Base-by-base conservation (phyloP, 2,797 vertebrate genomes). In the Siniperca undulata region DNA sequence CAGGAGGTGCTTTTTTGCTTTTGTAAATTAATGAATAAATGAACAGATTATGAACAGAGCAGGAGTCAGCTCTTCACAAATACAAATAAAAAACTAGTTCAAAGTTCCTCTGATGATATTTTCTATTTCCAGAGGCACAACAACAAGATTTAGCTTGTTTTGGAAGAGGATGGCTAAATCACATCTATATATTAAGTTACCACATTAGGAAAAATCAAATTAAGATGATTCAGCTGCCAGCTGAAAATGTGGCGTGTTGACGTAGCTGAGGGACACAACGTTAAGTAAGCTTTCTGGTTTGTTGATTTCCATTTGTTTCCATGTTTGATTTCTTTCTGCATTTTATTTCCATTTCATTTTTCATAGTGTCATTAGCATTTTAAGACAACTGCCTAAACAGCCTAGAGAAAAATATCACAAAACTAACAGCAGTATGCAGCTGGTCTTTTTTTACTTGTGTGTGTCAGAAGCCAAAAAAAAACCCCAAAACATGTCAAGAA, bases 131-230 rank as follows among this genome's bases (percentile, higher is more conserved):
- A 77, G 71, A 52, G n/a, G 38, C 22, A 77, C 12, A 59, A 34
- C 20, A 74, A 79, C 75, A 87, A 70, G 36, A 79, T 61, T 67
- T 24, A 20, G n/a, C 77, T 86, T 84, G 80, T 89, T 92, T 78
- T 82, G 78, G 72, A 88, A 46, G 44, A 40, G 14, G 65, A 78
- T 13, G 69, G 82, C 86, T 68, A 79, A 93, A 91, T 93, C 44
- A 8, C 87, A 92, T 94, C 62, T 82, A 75, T 84, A 80, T 87
- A 92, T 92, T 88, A 70, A 87, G 84, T 93, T 90, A 93, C 70
- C 48, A 73, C 67, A 86, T 91, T 84, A 91, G 77, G 55, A 44
- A 8, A 86, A 91, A 91, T 92, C 81, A 80, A 90, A 90, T 88
- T 72, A 89, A 80, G 86, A 82, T 34, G 77, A 85, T 81, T 52